A percentile compares a stretch with the other conserved stretches of the same genome.
Conservation (phyloP, 2,888 invertebrate genomes). For the Zaprionus obscuricornis region DNA sequence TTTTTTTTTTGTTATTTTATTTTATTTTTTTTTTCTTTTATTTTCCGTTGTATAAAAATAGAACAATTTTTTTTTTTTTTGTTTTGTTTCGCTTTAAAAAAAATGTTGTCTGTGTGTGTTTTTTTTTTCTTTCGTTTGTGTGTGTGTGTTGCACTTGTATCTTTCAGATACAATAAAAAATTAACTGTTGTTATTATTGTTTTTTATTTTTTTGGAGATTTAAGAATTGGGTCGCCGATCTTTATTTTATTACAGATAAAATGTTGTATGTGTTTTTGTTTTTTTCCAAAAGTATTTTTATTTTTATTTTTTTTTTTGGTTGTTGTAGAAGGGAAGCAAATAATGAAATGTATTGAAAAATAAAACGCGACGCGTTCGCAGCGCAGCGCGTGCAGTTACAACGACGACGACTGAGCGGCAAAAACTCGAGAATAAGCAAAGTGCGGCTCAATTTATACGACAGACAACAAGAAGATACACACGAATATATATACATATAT, state of each 20-base stretch:
- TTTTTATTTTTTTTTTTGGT: too few relatives aligned
- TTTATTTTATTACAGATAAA: conserved; percentile 15
- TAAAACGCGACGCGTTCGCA: conserved; percentile 48
- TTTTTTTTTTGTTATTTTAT: background rate
- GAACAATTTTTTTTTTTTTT: conserved; percentile 53
- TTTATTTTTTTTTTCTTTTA: conserved; percentile 8
- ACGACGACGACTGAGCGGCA: conserved; percentile 74
- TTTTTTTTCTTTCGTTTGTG: conserved; percentile 16
- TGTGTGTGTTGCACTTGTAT: conserved; percentile 55
- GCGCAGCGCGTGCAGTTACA: conserved; percentile 73
- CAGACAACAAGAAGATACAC: conserved; percentile 74
- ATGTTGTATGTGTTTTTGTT: conserved; percentile 5
- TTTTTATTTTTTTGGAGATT: conserved; percentile 3
- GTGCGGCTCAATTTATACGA: conserved; percentile 79
- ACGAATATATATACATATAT: conserved; percentile 23
- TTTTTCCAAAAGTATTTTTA: background rate
- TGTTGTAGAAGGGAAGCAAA: too few relatives aligned
- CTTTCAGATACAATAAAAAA: conserved; percentile 28
- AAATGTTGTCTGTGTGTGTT: conserved; percentile 24
- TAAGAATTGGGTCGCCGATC: background rate
- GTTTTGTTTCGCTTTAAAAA: conserved; percentile 39
- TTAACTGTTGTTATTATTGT: background rate
- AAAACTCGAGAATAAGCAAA: conserved; percentile 78
- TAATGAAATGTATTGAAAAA: background rate
- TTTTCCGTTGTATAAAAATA: conserved; percentile 51